Conservation (phyloP, 2,888 invertebrate species). For the Drosophila monieri region DNA sequence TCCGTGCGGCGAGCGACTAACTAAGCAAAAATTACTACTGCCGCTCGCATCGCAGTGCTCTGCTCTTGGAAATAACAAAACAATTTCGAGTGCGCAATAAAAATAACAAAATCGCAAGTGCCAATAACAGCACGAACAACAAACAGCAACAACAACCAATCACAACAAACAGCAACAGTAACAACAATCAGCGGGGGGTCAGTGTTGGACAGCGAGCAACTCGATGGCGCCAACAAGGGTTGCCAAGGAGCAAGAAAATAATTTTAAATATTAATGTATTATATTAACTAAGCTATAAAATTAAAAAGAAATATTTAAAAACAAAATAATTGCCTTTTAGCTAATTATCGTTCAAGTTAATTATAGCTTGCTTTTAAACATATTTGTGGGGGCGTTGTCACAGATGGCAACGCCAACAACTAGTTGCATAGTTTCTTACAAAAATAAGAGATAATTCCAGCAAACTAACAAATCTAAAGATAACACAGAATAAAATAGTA, state of each 20-base stretch:
- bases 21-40: constrained; percentile 43
- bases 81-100: constrained; percentile 76
- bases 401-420: not conserved
- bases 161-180: constrained; percentile 8
- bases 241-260: not conserved
- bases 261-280: not conserved
- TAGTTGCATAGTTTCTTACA: not conserved
- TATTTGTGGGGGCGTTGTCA: too few relatives aligned
- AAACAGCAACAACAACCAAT: constrained; percentile 12
- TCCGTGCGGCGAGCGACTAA: constrained; percentile 55
- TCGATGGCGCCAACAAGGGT: not conserved
- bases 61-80: constrained; percentile 54
- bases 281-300: not conserved
- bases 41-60: constrained; percentile 10
- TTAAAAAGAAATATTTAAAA: not conserved
- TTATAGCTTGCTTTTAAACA: too few relatives aligned
- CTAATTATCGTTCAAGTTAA: too few relatives aligned
- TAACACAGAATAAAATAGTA: not conserved
- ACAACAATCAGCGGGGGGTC: constrained; percentile 8
- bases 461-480: not conserved
- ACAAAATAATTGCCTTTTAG: too few relatives aligned
- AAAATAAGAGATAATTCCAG: too few relatives aligned
- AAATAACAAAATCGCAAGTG: constrained; percentile 55
- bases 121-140: constrained; percentile 30
- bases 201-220: constrained; percentile 1